phyloP scores from a whole-genome alignment of 30 jellyfish, hydroid and myxozoan species.

The Nemopilema nomurai region DNA sequence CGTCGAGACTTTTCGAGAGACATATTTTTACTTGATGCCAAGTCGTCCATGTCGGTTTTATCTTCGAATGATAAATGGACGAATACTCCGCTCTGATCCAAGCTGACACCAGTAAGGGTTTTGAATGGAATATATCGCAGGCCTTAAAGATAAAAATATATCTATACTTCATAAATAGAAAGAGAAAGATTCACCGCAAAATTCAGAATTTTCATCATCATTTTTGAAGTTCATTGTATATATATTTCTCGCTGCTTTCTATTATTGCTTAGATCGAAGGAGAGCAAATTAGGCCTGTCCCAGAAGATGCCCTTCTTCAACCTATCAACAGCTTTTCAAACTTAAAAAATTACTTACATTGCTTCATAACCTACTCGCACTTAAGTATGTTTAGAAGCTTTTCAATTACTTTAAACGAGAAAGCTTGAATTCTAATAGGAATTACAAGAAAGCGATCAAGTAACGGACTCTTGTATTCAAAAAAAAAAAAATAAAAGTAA shows the following conservation, averaged over 20 bases:
- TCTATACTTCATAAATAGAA: not conserved
- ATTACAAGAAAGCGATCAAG: too few relatives aligned
- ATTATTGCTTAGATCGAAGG: too few relatives aligned
- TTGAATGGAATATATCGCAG: constrained; percentile 85
- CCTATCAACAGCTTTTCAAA: not conserved
- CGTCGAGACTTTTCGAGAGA: not conserved
- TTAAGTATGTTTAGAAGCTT: too few relatives aligned
- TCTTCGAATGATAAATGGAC: constrained; percentile 39
- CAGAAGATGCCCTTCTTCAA: not conserved
- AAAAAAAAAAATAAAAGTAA: too few relatives aligned
- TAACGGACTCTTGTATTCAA: too few relatives aligned
- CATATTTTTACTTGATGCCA: not conserved
- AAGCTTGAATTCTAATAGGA: too few relatives aligned
- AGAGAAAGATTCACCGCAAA: not conserved
- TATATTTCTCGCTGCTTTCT: too few relatives aligned
- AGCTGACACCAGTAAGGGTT: constrained; percentile 76
- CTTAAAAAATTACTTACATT: not conserved
- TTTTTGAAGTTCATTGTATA: too few relatives aligned
- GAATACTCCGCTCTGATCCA: constrained; percentile 67
- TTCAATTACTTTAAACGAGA: too few relatives aligned
- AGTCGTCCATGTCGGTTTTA: not conserved
- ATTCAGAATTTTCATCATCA: too few relatives aligned
- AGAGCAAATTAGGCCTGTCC: too few relatives aligned
- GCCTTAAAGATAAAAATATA: constrained; percentile 44
- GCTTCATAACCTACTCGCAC: too few relatives aligned